Conservation (phyloP, 1,140 invertebrate species). For the Neomicropteryx cornuta region DNA sequence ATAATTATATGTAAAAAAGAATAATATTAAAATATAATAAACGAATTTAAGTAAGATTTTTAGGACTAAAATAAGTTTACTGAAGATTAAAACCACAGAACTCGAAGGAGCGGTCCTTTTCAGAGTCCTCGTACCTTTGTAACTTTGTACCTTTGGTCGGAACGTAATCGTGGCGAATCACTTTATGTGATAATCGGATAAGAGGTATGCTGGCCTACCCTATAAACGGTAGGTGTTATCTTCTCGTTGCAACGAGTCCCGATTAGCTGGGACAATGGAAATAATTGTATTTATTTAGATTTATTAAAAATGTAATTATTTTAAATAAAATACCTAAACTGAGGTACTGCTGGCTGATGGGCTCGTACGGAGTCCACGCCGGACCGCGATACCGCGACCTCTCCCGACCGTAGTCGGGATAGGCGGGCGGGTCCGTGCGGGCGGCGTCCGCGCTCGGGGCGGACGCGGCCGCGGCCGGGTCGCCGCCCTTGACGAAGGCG, state of each 20-base stretch:
- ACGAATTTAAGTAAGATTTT: too few species aligned
- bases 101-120: too few species aligned
- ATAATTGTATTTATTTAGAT: neutral
- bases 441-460: conserved; percentile 41
- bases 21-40: too few species aligned
- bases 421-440: conserved; percentile 20
- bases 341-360: conserved; percentile 62
- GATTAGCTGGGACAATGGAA: neutral
- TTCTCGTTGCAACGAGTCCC: neutral
- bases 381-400: conserved; percentile 46
- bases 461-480: conserved; percentile 45
- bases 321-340: conserved; percentile 49
- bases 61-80: too few species aligned
- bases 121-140: too few species aligned
- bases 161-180: too few species aligned
- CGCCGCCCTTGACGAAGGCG: conserved; percentile 64
- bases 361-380: conserved; percentile 63
- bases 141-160: too few species aligned
- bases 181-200: neutral
- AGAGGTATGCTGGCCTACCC: neutral
- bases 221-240: neutral
- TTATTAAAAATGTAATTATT: neutral
- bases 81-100: too few species aligned
- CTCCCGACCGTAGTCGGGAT: conserved; percentile 45
- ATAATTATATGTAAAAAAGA: too few species aligned